Percentiles rank a stretch among this genome's conserved stretches.
phyloP scores from a whole-genome alignment of 2,888 invertebrate species.

The Patella caerulea region DNA sequence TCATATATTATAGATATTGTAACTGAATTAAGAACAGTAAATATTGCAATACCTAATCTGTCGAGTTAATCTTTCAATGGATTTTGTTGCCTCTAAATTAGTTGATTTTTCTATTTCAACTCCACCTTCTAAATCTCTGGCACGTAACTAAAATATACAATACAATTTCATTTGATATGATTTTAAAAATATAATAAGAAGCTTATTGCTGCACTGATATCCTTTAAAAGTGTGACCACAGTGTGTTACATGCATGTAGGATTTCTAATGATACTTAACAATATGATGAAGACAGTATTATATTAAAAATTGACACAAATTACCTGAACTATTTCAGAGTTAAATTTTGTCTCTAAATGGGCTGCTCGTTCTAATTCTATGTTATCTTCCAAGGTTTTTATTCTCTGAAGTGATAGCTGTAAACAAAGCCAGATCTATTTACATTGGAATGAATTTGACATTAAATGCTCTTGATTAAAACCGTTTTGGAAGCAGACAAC shows the following conservation, averaged over 20 bases:
- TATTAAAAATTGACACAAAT: too few relatives aligned
- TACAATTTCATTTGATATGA: not conserved
- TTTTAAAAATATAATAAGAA: too few relatives aligned
- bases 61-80: constrained; percentile 60
- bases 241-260: too few relatives aligned
- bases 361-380: constrained; percentile 68
- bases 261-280: too few relatives aligned
- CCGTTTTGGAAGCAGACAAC: not conserved
- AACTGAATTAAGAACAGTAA: too few relatives aligned
- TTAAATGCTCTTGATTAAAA: not conserved
- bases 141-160: constrained; percentile 54
- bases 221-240: too few relatives aligned
- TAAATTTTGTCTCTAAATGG: constrained; percentile 70
- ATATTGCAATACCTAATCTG: constrained; percentile 56
- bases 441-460: not conserved
- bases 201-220: too few relatives aligned
- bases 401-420: constrained; percentile 55
- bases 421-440: constrained; percentile 19
- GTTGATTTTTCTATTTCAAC: constrained; percentile 66
- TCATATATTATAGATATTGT: too few relatives aligned
- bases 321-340: constrained; percentile 70
- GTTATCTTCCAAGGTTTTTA: constrained; percentile 61
- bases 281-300: too few relatives aligned
- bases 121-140: constrained; percentile 65
- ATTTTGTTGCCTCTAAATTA: constrained; percentile 61